phyloP scores from a whole-genome alignment of 2,888 invertebrate species.

The Gandaritis pyraliata region DNA sequence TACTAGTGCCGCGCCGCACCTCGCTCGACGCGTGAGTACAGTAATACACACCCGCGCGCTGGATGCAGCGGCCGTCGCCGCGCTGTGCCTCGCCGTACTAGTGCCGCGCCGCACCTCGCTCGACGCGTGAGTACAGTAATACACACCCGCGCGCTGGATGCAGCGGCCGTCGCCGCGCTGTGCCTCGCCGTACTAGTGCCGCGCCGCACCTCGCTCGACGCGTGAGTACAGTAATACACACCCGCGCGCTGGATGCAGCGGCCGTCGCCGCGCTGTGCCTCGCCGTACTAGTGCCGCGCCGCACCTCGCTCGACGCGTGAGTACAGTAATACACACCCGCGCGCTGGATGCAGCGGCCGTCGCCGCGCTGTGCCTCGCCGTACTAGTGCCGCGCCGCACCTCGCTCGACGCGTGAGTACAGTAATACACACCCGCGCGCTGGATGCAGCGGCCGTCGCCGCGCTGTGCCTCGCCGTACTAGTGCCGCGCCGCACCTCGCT shows the following conservation, averaged over 20 bases:
- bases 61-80: too few species aligned
- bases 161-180: slow-evolving; percentile 88
- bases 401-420: slow-evolving; percentile 88
- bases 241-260: slow-evolving; percentile 90
- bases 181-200: slow-evolving; percentile 90
- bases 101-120: neutral
- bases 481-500: slow-evolving; percentile 90
- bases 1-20: neutral
- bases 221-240: slow-evolving; percentile 70
- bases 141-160: slow-evolving; percentile 87
- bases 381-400: slow-evolving; percentile 88
- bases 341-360: slow-evolving; percentile 91
- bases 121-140: neutral
- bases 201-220: slow-evolving; percentile 90
- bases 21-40: slow-evolving; percentile 7
- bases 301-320: slow-evolving; percentile 91
- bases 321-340: slow-evolving; percentile 56
- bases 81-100: neutral
- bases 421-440: slow-evolving; percentile 81
- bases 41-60: neutral
- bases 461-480: slow-evolving; percentile 89
- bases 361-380: slow-evolving; percentile 89
- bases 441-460: slow-evolving; percentile 90
- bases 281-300: slow-evolving; percentile 88
- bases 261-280: slow-evolving; percentile 90